A percentile compares a stretch with the other conserved stretches of the same genome.
These are phyloP conservation scores for Lithosia quadra DNA, from an alignment of 2,888 invertebrate genomes.

Conservation along the genomic window DNA sequence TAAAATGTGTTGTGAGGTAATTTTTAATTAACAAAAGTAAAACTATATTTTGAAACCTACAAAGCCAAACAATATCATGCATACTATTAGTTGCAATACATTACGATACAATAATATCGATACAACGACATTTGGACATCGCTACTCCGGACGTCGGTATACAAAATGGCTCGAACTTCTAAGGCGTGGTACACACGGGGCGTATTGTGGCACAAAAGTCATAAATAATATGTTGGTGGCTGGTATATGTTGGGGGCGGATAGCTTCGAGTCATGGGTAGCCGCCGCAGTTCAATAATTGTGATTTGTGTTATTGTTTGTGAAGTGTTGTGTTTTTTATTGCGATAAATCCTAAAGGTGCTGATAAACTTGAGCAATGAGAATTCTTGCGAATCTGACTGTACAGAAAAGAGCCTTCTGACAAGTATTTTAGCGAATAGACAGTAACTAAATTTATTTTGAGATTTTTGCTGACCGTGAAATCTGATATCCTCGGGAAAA, in stretches of 20 bases:
- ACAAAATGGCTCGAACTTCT: background rate
- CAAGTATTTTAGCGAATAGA: too few relatives aligned
- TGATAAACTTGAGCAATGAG: too few relatives aligned
- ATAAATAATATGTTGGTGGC: slow-evolving; percentile 1
- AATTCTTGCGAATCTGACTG: too few relatives aligned
- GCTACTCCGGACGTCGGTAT: background rate
- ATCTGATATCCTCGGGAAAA: too few relatives aligned
- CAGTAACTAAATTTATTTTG: too few relatives aligned
- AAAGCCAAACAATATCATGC: too few relatives aligned
- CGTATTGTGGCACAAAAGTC: background rate
- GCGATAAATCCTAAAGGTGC: too few relatives aligned
- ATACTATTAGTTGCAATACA: background rate
- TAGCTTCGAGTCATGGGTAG: slow-evolving; percentile 1
- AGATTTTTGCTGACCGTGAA: too few relatives aligned
- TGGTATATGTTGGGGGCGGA: background rate
- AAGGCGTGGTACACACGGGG: slow-evolving; percentile 5
- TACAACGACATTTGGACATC: background rate
- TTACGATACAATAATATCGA: background rate
- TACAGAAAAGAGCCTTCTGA: too few relatives aligned
- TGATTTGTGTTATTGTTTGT: slow-evolving; percentile 1
- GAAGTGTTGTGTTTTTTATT: background rate
- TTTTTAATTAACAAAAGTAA: too few relatives aligned
- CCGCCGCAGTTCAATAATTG: background rate
- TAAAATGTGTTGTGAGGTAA: too few relatives aligned
- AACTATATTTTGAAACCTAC: too few relatives aligned